Conservation (phyloP, 1,140 invertebrate species). For the Ceratina australensis region DNA sequence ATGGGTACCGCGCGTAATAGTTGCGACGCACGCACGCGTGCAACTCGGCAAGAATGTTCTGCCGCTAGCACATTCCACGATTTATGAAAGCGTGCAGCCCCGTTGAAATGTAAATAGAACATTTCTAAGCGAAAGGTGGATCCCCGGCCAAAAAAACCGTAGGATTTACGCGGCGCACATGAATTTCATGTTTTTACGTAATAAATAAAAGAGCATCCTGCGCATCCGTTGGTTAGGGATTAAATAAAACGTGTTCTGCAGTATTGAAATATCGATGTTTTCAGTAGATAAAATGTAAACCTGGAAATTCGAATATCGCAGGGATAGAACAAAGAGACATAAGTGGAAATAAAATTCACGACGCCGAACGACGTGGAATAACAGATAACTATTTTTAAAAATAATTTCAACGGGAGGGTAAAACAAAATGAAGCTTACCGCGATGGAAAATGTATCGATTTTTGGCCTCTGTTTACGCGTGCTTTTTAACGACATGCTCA, state of each 20-base stretch:
- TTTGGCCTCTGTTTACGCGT: not conserved
- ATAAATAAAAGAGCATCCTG: not conserved
- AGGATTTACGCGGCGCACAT: not conserved
- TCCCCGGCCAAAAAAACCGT: conserved; percentile 3
- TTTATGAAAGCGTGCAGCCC: conserved; percentile 25
- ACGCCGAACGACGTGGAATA: no score
- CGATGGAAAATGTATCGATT: not conserved
- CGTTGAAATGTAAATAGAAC: conserved; percentile 36
- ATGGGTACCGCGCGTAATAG: conserved; percentile 5
- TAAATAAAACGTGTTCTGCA: no score
- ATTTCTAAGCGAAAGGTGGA: conserved; percentile 22
- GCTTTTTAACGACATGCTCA: no score
- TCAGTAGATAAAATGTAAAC: no score
- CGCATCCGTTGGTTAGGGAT: no score
- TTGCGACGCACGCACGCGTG: conserved; percentile 8
- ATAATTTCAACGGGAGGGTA: no score
- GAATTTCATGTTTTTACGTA: not conserved
- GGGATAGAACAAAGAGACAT: no score
- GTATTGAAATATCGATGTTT: no score
- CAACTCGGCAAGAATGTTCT: conserved; percentile 20
- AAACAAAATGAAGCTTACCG: no score
- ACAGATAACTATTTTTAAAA: no score
- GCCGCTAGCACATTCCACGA: conserved; percentile 29
- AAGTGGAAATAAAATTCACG: no score
- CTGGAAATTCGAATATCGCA: no score